These are phyloP conservation scores for Onychostoma macrolepis DNA, from an alignment of 2,113 vertebrate species.

Conservation along the genomic window DNA sequence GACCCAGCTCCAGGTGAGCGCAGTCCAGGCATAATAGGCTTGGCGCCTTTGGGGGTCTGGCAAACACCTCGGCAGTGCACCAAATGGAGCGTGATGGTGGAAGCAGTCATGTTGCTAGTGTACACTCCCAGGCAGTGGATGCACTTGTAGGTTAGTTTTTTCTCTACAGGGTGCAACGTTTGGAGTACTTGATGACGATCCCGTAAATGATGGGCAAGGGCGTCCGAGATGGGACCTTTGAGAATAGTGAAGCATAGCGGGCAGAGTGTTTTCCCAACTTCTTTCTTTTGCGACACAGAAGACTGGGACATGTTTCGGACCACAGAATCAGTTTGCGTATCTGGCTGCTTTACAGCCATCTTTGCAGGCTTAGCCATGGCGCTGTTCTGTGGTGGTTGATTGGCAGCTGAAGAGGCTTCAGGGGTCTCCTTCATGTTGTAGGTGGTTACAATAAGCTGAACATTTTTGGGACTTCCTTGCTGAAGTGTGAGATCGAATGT, in stretches of 20 bases:
- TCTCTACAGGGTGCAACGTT: conserved; percentile 96
- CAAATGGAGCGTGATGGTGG: conserved; percentile 94
- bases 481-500: conserved; percentile 96
- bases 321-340: conserved; percentile 76
- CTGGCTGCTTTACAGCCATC: conserved; percentile 78
- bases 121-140: conserved; percentile 97
- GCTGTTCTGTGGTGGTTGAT: conserved; percentile 76
- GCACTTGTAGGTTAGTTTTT: conserved; percentile 97
- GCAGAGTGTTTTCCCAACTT: conserved; percentile 92
- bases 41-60: conserved; percentile 82
- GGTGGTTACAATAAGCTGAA: conserved; percentile 93
- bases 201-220: conserved; percentile 89
- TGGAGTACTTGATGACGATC: conserved; percentile 96
- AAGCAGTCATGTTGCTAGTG: conserved; percentile 98
- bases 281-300: conserved; percentile 82
- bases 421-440: conserved; percentile 94
- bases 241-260: conserved; percentile 96
- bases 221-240: conserved; percentile 92
- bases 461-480: conserved; percentile 90
- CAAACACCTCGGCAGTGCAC: conserved; percentile 96
- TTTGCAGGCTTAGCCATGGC: conserved; percentile 71
- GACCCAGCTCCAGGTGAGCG: conserved; percentile 79
- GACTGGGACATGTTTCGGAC: conserved; percentile 80
- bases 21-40: conserved; percentile 71
- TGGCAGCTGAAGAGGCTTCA: conserved; percentile 81